Evolutionary conservation across 2,888 invertebrate genomes (phyloP).

Genomic region (Drosophila mulleri): DNA sequence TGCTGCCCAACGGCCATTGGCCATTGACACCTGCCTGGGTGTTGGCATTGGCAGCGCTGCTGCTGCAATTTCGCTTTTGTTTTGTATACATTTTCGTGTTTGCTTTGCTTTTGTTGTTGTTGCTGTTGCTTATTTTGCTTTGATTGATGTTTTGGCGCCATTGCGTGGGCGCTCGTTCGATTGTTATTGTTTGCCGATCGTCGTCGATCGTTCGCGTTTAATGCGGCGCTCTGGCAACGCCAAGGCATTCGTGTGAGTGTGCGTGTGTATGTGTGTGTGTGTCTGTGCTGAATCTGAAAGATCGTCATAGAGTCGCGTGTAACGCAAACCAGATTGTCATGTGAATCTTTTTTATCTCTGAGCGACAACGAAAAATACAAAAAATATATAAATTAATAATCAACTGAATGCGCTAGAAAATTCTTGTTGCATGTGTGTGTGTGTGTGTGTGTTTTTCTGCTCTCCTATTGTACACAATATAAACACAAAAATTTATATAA

Average conservation of each 20-base stretch:
- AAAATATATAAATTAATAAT: background rate
- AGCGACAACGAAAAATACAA: slow-evolving; percentile 12
- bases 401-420: slow-evolving; percentile 4
- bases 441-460: background rate
- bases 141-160: slow-evolving; percentile 78
- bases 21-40: slow-evolving; percentile 26
- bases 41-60: slow-evolving; percentile 13
- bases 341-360: slow-evolving; percentile 62
- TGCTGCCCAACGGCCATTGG: background rate
- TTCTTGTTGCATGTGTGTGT: slow-evolving; percentile 1
- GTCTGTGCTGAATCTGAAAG: slow-evolving; percentile 29
- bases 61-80: slow-evolving; percentile 27
- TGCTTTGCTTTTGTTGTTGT: slow-evolving; percentile 18
- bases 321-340: slow-evolving; percentile 70
- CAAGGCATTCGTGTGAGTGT: background rate
- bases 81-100: slow-evolving; percentile 35
- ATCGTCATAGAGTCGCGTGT: slow-evolving; percentile 54
- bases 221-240: slow-evolving; percentile 53
- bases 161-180: slow-evolving; percentile 51
- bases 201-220: slow-evolving; percentile 19
- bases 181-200: slow-evolving; percentile 45
- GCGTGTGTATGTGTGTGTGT: slow-evolving; percentile 1
- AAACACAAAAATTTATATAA: slow-evolving; percentile 16
- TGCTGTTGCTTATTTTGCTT: slow-evolving; percentile 40
- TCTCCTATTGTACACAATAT: slow-evolving; percentile 15